Evolutionary conservation across 2,888 invertebrate species (phyloP).

Genomic region (Pegoplata infirma): DNA sequence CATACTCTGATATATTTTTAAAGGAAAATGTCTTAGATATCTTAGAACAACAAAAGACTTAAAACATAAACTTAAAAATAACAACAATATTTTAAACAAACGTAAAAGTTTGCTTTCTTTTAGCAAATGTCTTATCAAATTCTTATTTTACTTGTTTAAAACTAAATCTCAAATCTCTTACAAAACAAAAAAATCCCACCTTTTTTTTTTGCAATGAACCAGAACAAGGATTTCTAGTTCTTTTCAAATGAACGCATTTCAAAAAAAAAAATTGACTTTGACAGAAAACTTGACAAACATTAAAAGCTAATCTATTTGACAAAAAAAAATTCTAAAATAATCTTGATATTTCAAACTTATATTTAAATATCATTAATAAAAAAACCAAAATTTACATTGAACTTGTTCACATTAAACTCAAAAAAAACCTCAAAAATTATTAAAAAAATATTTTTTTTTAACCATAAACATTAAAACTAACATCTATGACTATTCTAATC

Average conservation of each 20-base stretch:
- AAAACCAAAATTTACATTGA: background rate
- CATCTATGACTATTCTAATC: constrained; percentile 39
- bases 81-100: too few species aligned
- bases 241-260: constrained; percentile 5
- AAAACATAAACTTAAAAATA: too few species aligned
- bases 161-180: background rate
- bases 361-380: background rate
- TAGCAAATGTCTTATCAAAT: too few species aligned
- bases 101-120: too few species aligned
- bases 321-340: background rate
- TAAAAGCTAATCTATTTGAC: background rate
- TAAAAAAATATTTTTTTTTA: background rate
- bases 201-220: constrained; percentile 35
- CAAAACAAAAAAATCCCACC: constrained; percentile 22
- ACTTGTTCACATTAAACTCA: background rate
- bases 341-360: background rate
- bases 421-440: background rate
- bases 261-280: constrained; percentile 35
- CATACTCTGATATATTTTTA: too few species aligned
- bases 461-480: background rate
- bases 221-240: constrained; percentile 59
- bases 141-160: too few species aligned
- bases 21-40: too few species aligned
- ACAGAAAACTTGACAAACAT: constrained; percentile 37
- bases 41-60: too few species aligned